These are phyloP conservation scores for Mylabris sibirica DNA, from an alignment of 2,888 invertebrate species.

Conservation along the genomic window DNA sequence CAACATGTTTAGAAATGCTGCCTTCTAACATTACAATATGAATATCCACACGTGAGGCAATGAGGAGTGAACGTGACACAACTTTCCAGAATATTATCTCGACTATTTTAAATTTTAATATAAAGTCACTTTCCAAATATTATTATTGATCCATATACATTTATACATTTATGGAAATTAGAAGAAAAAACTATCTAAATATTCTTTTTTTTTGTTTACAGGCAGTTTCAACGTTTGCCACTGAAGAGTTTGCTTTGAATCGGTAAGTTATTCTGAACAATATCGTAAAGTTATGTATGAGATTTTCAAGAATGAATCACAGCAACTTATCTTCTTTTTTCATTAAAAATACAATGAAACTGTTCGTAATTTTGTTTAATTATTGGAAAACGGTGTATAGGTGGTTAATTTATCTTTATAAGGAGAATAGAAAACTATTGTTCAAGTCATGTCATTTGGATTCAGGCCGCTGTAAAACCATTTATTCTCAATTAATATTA, in stretches of 20 bases:
- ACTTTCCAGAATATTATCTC: slow-evolving; percentile 25
- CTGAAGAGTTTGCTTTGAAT: background rate
- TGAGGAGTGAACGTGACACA: slow-evolving; percentile 46
- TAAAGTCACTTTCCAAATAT: slow-evolving; percentile 25
- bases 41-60: slow-evolving; percentile 47
- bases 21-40: slow-evolving; percentile 38
- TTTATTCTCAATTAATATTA: too few relatives aligned
- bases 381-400: too few relatives aligned
- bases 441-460: too few relatives aligned
- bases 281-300: background rate
- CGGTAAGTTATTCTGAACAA: background rate
- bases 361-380: too few relatives aligned
- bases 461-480: too few relatives aligned
- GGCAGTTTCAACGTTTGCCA: background rate
- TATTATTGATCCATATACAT: slow-evolving; percentile 20
- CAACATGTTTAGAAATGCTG: slow-evolving; percentile 37
- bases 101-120: slow-evolving; percentile 23
- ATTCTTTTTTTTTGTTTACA: background rate
- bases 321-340: background rate
- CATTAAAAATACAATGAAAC: too few relatives aligned
- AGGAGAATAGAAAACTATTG: too few relatives aligned
- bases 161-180: background rate
- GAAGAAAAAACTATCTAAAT: background rate
- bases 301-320: background rate
- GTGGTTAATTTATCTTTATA: too few relatives aligned